Evolutionary conservation across 2,797 vertebrate species (phyloP).

Genomic region (Serranus cabrilla): DNA sequence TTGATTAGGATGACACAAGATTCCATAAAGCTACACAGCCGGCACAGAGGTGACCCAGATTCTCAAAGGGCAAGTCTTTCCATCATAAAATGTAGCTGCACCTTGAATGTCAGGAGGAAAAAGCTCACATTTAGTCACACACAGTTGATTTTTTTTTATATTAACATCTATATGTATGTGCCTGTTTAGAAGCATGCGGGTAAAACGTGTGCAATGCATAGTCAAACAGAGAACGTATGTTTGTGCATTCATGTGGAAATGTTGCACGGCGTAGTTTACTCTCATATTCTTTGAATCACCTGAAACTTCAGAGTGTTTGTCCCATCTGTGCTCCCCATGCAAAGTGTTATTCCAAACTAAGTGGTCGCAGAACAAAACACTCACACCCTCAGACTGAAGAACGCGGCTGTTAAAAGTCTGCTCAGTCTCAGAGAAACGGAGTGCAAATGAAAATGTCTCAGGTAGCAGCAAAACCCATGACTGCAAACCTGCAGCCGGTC

Average conservation of each 20-base stretch:
- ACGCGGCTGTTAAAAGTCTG: slow-evolving; percentile 15
- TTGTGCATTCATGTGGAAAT: neutral
- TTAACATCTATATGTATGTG: neutral
- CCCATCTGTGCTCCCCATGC: neutral
- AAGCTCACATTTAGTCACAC: slow-evolving; percentile 5
- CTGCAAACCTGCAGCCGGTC: slow-evolving; percentile 41
- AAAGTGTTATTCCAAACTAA: slow-evolving; percentile 20
- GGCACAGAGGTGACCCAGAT: slow-evolving; percentile 47
- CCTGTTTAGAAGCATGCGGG: slow-evolving; percentile 14
- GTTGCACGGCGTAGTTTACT: neutral
- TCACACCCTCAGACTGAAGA: neutral
- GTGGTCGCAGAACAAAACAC: slow-evolving; percentile 8
- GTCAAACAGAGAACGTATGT: neutral
- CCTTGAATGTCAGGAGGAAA: slow-evolving; percentile 44
- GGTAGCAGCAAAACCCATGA: slow-evolving; percentile 24
- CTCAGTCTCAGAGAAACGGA: slow-evolving; percentile 11
- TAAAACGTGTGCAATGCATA: neutral
- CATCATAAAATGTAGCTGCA: slow-evolving; percentile 44
- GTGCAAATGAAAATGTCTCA: slow-evolving; percentile 40
- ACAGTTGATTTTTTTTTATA: slow-evolving; percentile 11
- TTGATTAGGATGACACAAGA: slow-evolving; percentile 46
- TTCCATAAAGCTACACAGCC: slow-evolving; percentile 30
- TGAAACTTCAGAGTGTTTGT: slow-evolving; percentile 3
- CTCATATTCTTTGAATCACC: neutral
- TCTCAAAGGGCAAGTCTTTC: slow-evolving; percentile 50